phyloP scores from a whole-genome alignment of 1,140 invertebrate genomes.

The Papilio glaucus region DNA sequence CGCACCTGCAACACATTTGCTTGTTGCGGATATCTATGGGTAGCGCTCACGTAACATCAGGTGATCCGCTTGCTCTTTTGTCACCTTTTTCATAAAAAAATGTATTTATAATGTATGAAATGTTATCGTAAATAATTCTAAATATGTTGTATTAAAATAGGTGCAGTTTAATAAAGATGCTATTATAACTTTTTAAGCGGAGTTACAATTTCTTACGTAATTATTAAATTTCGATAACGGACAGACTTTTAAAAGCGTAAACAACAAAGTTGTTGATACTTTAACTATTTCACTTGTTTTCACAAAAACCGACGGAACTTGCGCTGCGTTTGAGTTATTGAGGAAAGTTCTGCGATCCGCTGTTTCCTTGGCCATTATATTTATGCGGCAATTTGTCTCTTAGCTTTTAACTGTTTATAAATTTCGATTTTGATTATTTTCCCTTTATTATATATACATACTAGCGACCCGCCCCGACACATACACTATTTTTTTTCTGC shows the following conservation, averaged over 20 bases:
- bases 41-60: too few species aligned
- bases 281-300: slow-evolving; percentile 20
- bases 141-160: background rate
- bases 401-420: slow-evolving; percentile 6
- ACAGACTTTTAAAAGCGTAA: slow-evolving; percentile 18
- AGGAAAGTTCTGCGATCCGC: slow-evolving; percentile 33
- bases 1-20: too few species aligned
- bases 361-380: slow-evolving; percentile 26
- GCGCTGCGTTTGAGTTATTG: slow-evolving; percentile 27
- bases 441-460: background rate
- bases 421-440: background rate
- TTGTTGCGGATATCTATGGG: too few species aligned
- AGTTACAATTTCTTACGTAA: slow-evolving; percentile 6
- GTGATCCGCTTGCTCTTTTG: too few species aligned
- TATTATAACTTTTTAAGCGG: background rate
- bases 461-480: too few species aligned
- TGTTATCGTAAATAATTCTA: background rate
- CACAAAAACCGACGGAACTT: slow-evolving; percentile 29
- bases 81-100: too few species aligned
- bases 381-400: slow-evolving; percentile 21
- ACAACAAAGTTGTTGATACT: slow-evolving; percentile 18
- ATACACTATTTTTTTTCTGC: too few species aligned
- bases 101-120: too few species aligned
- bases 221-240: slow-evolving; percentile 9
- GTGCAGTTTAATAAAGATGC: background rate